Base-by-base conservation (phyloP, 2,113 vertebrate species). In the Saguinus imperator region DNA sequence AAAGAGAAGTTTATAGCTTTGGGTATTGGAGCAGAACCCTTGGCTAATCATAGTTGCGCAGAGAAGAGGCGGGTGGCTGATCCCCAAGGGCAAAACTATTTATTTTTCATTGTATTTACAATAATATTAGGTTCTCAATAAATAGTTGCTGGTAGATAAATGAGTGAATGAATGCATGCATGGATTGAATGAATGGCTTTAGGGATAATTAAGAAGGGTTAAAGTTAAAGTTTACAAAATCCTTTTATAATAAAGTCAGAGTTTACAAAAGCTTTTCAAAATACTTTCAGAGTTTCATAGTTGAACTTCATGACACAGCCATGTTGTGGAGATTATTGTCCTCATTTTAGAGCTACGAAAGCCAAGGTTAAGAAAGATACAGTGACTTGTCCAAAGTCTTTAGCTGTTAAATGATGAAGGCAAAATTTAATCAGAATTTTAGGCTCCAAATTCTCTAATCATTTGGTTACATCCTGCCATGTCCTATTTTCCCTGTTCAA, bases 91-190 rank as follows among this genome's bases (percentile, higher is more conserved):
- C 4, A 85, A 58, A 48, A 8, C 37, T 61, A 40, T 50, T 91
- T 92, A 55, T 50, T 91, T 92, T 88, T 91, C 17, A 55, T 29
- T 14, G 27, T 76, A 81, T 61, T 61, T 90, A 93, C 79, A 89
- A 68, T 79, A 82, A 3, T 92, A 16, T 70, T 75, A 81, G 27
- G 5, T 94, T 90, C 64, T 85, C 25, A 89, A 45, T 58, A 64
- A 94, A 90, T 85, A 37, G 88, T 61, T 92, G 50, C 72, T 95
- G 37, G 80, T 85, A 95, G 37, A 72, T 92, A 58, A 94, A 89
- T 43, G n/a, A 94, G 6, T 70, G 8, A 89, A 66, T 82, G 37
- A 97, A 72, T 58, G 21, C 8, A 72, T 72, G 7, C 12, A 32
- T 55, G 29, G n/a, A 23, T 80, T 40, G n/a, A 89, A 86, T 85